These are phyloP conservation scores for Rhinophrynus dorsalis DNA, from an alignment of 2,797 vertebrate species.

Conservation along the genomic window DNA sequence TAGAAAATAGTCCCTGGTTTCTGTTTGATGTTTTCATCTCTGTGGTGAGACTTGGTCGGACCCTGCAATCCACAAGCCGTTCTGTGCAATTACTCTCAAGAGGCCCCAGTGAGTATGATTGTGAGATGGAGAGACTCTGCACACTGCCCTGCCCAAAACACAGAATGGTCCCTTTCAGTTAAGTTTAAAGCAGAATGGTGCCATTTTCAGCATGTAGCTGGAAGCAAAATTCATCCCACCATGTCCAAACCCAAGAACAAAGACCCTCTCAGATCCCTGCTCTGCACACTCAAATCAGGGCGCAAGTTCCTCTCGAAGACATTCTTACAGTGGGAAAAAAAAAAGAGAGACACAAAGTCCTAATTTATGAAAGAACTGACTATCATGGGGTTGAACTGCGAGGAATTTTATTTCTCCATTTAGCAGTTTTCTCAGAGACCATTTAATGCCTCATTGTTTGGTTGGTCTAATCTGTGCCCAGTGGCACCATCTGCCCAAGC, in stretches of 20 bases:
- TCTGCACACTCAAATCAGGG: background rate
- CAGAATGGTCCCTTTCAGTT: conserved; percentile 25
- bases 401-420: conserved; percentile 29
- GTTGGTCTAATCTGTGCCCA: background rate
- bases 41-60: no score
- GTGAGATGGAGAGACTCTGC: background rate
- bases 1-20: no score
- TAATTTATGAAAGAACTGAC: conserved; percentile 38
- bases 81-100: no score
- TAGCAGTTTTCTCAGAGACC: background rate
- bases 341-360: conserved; percentile 5
- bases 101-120: no score
- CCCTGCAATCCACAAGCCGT: no score
- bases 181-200: conserved; percentile 7
- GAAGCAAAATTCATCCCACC: conserved; percentile 42
- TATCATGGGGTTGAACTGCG: conserved; percentile 15
- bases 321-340: conserved; percentile 5
- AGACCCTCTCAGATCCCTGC: conserved; percentile 22
- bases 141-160: background rate
- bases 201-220: conserved; percentile 25
- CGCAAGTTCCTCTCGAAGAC: conserved; percentile 13
- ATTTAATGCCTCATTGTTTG: conserved; percentile 25
- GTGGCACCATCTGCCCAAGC: conserved; percentile 4
- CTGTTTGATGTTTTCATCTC: no score
- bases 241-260: conserved; percentile 23